Evolutionary conservation across 1,140 invertebrate species (phyloP).

Genomic region (Helicoverpa armigera): DNA sequence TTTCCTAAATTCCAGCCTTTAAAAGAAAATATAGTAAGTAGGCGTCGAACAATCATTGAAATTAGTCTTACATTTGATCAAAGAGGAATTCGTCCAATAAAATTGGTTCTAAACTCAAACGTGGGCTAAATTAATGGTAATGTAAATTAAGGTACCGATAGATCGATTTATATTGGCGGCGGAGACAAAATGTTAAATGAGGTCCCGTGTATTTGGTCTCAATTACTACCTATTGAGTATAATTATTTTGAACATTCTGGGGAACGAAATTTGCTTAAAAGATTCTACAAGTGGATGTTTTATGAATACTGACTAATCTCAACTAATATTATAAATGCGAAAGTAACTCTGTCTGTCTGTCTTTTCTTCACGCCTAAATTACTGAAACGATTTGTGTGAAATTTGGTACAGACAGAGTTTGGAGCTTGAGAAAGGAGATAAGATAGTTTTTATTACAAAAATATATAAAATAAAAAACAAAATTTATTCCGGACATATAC

Average conservation of each 20-base stretch:
- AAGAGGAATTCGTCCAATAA: slow-evolving; percentile 24
- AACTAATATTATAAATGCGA: too few species aligned
- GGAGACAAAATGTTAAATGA: slow-evolving; percentile 36
- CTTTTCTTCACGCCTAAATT: too few species aligned
- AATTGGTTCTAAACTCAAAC: slow-evolving; percentile 10
- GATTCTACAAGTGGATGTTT: neutral
- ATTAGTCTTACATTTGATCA: slow-evolving; percentile 5
- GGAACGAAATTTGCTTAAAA: too few species aligned
- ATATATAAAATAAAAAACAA: too few species aligned
- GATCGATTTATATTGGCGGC: slow-evolving; percentile 28
- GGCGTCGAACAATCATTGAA: slow-evolving; percentile 14
- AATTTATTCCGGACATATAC: too few species aligned
- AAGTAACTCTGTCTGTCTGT: too few species aligned
- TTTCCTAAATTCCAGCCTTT: neutral
- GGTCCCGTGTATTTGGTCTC: neutral
- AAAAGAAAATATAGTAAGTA: neutral
- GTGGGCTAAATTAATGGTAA: slow-evolving; percentile 33
- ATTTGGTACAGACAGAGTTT: too few species aligned
- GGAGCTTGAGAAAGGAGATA: too few species aligned
- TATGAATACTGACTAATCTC: neutral
- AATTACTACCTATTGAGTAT: too few species aligned
- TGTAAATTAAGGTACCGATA: slow-evolving; percentile 40
- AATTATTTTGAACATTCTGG: neutral
- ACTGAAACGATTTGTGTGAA: too few species aligned
- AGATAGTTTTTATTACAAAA: too few species aligned